These are phyloP conservation scores for Hypena proboscidalis DNA, from an alignment of 2,888 invertebrate species.

Conservation along the genomic window DNA sequence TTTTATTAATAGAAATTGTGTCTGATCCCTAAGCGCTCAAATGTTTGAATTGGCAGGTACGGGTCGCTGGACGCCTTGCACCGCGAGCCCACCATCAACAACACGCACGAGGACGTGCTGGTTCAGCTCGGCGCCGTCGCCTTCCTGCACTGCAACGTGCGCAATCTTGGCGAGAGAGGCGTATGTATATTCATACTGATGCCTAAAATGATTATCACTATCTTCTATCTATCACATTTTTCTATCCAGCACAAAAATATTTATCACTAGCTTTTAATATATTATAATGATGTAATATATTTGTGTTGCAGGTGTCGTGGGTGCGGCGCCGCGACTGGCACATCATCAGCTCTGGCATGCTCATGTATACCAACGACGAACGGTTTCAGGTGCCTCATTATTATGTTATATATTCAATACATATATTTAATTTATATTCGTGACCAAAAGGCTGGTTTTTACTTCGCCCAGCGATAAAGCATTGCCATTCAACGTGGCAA, in stretches of 20 bases:
- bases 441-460: too few species aligned
- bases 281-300: neutral
- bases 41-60: too few species aligned
- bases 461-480: too few species aligned
- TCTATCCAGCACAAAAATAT: too few species aligned
- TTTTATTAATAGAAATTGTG: too few species aligned
- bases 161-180: conserved; percentile 90
- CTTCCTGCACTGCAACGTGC: conserved; percentile 92
- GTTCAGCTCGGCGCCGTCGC: conserved; percentile 92
- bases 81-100: conserved; percentile 86
- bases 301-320: conserved; percentile 91
- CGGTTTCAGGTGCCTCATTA: conserved; percentile 86
- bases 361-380: conserved; percentile 96
- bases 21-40: too few species aligned
- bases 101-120: conserved; percentile 90
- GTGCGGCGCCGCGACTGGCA: conserved; percentile 96
- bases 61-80: conserved; percentile 74
- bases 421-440: too few species aligned
- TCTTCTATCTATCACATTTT: too few species aligned
- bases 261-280: too few species aligned
- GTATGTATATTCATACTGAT: conserved; percentile 62
- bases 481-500: too few species aligned
- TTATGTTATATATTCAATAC: too few species aligned
- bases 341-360: conserved; percentile 95
- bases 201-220: too few species aligned